Conservation (phyloP, 1,140 invertebrate genomes). For the Drosophila varians region DNA sequence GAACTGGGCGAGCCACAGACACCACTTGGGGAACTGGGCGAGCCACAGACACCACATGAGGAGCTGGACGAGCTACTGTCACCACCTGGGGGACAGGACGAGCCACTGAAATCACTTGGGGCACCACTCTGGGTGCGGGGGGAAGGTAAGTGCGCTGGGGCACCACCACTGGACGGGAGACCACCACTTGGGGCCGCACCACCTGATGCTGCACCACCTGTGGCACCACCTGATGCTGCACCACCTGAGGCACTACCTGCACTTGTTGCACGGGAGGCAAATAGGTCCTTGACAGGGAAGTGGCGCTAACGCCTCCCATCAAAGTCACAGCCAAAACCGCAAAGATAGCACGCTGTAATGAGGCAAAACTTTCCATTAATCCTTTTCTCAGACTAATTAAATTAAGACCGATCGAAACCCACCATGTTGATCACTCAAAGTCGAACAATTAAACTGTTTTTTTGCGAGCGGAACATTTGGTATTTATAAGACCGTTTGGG, state of each 20-base stretch:
- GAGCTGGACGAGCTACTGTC: neutral
- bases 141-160: conserved; percentile 42
- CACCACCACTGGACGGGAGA: conserved; percentile 4
- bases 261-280: conserved; percentile 22
- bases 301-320: conserved; percentile 16
- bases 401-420: conserved; percentile 21
- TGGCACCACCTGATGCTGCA: conserved; percentile 17
- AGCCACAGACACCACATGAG: neutral
- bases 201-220: conserved; percentile 14
- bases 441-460: conserved; percentile 39
- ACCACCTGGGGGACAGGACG: conserved; percentile 10
- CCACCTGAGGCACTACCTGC: conserved; percentile 21
- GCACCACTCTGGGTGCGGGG: conserved; percentile 22
- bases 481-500: conserved; percentile 56
- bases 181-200: conserved; percentile 6
- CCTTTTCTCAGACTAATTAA: neutral
- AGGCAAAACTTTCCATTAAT: neutral
- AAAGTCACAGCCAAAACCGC: conserved; percentile 22
- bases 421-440: conserved; percentile 64
- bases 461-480: conserved; percentile 25
- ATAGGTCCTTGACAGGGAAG: conserved; percentile 38
- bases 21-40: conserved; percentile 7
- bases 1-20: neutral
- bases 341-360: conserved; percentile 20
- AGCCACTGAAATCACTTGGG: conserved; percentile 1